Evolutionary conservation across 2,888 invertebrate genomes (phyloP).

Genomic region (Timandra comae): DNA sequence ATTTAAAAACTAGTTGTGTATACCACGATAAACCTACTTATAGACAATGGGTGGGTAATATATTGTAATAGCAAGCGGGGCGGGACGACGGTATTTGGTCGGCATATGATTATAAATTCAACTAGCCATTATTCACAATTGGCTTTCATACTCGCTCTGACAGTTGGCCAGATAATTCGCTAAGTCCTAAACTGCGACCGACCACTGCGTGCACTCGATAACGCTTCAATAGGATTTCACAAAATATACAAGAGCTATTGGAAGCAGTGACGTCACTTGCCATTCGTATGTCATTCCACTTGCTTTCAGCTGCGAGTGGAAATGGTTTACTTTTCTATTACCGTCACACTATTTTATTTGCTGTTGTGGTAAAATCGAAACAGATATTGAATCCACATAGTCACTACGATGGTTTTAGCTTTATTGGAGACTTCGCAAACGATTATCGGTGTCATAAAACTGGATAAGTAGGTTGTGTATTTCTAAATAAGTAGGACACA

Average conservation of each 20-base stretch:
- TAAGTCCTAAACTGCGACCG: constrained; percentile 63
- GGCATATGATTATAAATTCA: constrained; percentile 28
- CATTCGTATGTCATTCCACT: constrained; percentile 1
- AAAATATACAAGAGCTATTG: constrained; percentile 40
- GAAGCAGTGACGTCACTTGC: constrained; percentile 11
- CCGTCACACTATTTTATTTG: too few relatives aligned
- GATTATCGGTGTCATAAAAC: too few relatives aligned
- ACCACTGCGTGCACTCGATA: constrained; percentile 59
- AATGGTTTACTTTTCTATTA: too few relatives aligned
- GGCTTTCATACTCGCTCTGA: constrained; percentile 56
- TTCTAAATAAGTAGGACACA: too few relatives aligned
- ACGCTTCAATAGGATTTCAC: constrained; percentile 54
- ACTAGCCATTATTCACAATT: constrained; percentile 60
- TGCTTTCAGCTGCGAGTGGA: constrained; percentile 3
- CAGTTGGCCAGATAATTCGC: constrained; percentile 63
- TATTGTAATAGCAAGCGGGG: constrained; percentile 16
- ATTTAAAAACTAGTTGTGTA: too few relatives aligned
- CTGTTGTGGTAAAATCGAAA: too few relatives aligned
- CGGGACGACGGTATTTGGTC: constrained; percentile 10
- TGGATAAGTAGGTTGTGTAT: too few relatives aligned
- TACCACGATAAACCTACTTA: too few relatives aligned
- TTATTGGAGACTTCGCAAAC: too few relatives aligned
- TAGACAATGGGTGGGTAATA: constrained; percentile 21
- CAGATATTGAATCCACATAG: too few relatives aligned
- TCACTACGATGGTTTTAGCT: too few relatives aligned